Evolutionary conservation across 2,113 vertebrate species (phyloP), one percentile per base, ranked within the genome.

Genomic region (Channa argus): DNA sequence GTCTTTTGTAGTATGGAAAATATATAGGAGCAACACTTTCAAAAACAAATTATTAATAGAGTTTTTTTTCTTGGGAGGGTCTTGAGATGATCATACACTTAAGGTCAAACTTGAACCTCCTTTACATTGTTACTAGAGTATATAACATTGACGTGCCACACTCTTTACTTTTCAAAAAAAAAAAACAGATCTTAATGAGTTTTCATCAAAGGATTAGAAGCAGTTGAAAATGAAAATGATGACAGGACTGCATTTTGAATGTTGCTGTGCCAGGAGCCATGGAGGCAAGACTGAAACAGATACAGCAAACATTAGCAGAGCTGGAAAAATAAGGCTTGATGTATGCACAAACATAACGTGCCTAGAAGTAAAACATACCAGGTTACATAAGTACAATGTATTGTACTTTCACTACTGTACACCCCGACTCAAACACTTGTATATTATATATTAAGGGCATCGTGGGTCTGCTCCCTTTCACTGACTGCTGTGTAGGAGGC

Each of bases 401-500:
- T 67, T 71, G 55, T 69, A 38, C 65, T 63, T 76, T 44, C 63
- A 43, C 38, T 24, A 13, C 61, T 79, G 59, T 68, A 67, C 55
- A 24, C 52, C 24, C 12, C 24, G 39, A 41, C 49, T 62, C 63
- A 64, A 62, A 62, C n/a, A 44, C 52, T 54, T 47, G 3, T 56
- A 61, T 49, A 74, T 79, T 85, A 50, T 56, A 61, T 49, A 74
- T 79, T 85, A 50, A 64, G 47, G 55, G 6, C 63, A 61, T 51
- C 36, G 71, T 79, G 63, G 59, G 72, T 67, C 53, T 78, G 72
- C 69, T 87, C n/a, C 61, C 66, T 58, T 77, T 82, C 71, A 68
- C 79, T 54, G 66, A 53, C 71, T 63, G 79, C 76, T 83, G 68
- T 86, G 87, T 78, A 73, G 87, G 83, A 88, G 71, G 88, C n/a